Base-by-base conservation (phyloP, 2,888 invertebrate species). In the Tiliacea citrago region DNA sequence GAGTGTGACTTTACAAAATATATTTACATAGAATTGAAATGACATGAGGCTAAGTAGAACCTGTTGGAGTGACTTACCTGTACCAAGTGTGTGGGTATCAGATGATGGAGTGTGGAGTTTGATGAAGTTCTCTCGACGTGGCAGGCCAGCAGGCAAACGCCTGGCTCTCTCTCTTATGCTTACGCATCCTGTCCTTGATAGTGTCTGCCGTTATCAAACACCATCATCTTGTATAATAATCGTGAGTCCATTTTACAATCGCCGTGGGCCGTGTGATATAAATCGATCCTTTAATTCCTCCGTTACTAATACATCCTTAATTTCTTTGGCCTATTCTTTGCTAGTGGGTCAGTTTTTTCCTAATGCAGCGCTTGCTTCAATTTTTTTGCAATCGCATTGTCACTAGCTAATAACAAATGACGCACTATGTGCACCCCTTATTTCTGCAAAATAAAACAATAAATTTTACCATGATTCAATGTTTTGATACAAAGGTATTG, bases 251-350 rank as follows among this genome's bases (percentile, higher is more conserved):
- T 96, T 95, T 92, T 96, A 92, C 95, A 94, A 92, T 92, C 90
- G 96, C 96, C 95, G 93, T 94, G 93, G 92, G 95, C 96, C 96
- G 96, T 96, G 93, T 94, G 93, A 88, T 91, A 88, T 91, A 91
- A 93, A 95, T 95, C 96, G 94, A 96, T 96, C 95, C 94, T 95
- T 93, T 90, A 90, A 90, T 92, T 91, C 89, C 90, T 92, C 90
- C 77, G 91, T 92, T 92, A 93, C 93, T 94, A 95, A 95, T 95
- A 95, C 96, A 96, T 96, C 87, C 92, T 96, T 95, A 93, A 90
- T 93, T 94, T 96, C 95, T 96, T 96, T 96, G 96, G 96, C 94
- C 94, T 95, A 91, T 93, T 94, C 93, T 94, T 96, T 95, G 95
- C 94, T 95, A 92, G 93, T 92, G 90, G 88, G 92, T 94, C 91